Evolutionary conservation across 2,113 vertebrate species (phyloP).

Genomic region (Nannospalax galili): DNA sequence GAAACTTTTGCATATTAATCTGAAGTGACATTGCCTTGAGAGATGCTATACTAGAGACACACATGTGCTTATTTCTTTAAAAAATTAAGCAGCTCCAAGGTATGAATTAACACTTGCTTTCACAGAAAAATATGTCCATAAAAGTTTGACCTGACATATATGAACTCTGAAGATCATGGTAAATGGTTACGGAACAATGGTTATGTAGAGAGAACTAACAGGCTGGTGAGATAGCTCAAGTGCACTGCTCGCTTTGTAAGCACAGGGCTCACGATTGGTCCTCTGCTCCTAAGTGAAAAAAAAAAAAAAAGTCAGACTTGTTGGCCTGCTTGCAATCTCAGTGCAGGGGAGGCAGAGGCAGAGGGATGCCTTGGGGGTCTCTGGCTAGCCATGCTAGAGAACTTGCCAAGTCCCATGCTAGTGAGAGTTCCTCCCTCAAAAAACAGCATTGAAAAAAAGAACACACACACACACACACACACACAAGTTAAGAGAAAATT

Average conservation of each 20-base stretch:
- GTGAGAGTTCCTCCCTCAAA: not conserved
- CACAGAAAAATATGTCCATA: not conserved
- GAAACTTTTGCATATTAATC: not conserved
- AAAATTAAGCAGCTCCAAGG: not conserved
- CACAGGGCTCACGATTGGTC: too few relatives aligned
- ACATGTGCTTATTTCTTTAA: not conserved
- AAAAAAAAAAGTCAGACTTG: not conserved
- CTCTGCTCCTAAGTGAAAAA: not conserved
- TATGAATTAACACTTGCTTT: not conserved
- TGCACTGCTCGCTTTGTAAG: not conserved
- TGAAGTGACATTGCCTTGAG: not conserved
- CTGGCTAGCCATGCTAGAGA: too few relatives aligned
- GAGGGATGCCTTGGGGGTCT: not conserved
- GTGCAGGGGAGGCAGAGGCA: not conserved
- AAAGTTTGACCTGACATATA: not conserved
- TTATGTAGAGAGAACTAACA: too few relatives aligned
- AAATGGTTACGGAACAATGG: not conserved
- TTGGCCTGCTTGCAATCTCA: not conserved
- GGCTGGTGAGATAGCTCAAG: not conserved
- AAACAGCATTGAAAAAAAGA: not conserved
- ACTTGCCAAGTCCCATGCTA: too few relatives aligned
- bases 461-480: not conserved
- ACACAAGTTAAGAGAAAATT: not conserved
- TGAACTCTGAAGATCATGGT: not conserved
- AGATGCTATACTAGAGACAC: not conserved